phyloP scores from a whole-genome alignment of 2,113 vertebrate species.

The Semnornis frantzii region DNA sequence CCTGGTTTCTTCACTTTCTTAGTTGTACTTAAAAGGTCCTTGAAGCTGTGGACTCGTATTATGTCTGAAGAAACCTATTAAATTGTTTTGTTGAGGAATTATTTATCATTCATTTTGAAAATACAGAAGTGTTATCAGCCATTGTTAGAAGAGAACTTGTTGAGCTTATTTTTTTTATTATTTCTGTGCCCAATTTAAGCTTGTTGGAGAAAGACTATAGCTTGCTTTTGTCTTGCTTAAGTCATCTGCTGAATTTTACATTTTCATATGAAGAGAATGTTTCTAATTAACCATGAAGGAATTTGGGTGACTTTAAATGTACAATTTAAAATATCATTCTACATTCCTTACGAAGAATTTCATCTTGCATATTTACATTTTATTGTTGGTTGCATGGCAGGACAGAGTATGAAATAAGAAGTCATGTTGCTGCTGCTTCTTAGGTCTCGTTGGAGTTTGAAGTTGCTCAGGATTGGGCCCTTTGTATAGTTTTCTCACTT shows the following conservation, averaged over 20 bases:
- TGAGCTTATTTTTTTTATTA: background rate
- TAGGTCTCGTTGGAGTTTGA: background rate
- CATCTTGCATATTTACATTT: background rate
- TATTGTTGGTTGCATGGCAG: background rate
- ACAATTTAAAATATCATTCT: background rate
- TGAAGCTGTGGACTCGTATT: background rate
- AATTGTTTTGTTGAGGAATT: background rate
- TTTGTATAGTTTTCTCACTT: background rate
- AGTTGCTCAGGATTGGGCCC: background rate
- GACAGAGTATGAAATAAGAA: background rate
- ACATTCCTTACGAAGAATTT: background rate
- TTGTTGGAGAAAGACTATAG: background rate
- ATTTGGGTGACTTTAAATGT: background rate
- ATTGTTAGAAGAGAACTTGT: background rate
- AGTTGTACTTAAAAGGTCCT: background rate
- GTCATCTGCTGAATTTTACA: background rate
- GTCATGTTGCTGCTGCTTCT: background rate
- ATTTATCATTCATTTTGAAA: slow-evolving; percentile 1
- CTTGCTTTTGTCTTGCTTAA: background rate
- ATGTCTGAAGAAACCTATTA: background rate
- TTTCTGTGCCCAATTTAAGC: background rate
- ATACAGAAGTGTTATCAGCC: background rate
- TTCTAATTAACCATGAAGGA: background rate
- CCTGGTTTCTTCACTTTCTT: background rate
- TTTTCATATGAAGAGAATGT: background rate